Conservation (phyloP, 2,113 vertebrate genomes). For the Caracal caracal region DNA sequence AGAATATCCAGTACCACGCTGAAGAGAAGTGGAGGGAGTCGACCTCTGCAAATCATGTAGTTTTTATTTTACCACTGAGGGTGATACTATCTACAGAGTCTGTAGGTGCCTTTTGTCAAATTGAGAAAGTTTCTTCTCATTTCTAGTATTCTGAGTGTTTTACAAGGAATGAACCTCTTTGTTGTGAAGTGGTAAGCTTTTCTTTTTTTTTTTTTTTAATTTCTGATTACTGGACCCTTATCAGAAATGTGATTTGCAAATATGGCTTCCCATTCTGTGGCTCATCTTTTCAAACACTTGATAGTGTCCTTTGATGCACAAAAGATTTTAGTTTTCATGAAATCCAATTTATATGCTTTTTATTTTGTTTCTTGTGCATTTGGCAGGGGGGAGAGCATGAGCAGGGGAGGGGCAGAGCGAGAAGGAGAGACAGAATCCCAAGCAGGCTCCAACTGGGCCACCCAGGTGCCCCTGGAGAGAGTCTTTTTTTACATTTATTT, state of each 20-base stretch:
- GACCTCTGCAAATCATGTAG: neutral
- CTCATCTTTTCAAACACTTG: neutral
- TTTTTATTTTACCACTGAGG: neutral
- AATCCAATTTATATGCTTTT: neutral
- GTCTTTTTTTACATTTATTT: no score
- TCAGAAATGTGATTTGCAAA: neutral
- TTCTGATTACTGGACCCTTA: neutral
- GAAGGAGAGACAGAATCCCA: no score
- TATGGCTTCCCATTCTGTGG: neutral
- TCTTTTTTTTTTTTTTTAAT: neutral
- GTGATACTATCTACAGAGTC: neutral
- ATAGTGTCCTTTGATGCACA: neutral
- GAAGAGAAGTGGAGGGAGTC: neutral
- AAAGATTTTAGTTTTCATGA: neutral
- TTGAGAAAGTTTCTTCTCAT: neutral
- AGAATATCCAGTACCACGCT: neutral
- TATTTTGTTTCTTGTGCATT: neutral
- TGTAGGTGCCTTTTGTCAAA: neutral
- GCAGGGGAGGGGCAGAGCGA: no score
- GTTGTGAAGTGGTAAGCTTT: neutral
- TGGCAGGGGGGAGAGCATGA: no score
- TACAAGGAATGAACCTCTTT: neutral
- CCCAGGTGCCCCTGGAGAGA: no score
- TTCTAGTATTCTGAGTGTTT: conserved; percentile 7
- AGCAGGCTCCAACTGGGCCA: no score